These are phyloP conservation scores for Zygogramma bicolorata DNA, from an alignment of 2,888 invertebrate genomes.

Conservation along the genomic window DNA sequence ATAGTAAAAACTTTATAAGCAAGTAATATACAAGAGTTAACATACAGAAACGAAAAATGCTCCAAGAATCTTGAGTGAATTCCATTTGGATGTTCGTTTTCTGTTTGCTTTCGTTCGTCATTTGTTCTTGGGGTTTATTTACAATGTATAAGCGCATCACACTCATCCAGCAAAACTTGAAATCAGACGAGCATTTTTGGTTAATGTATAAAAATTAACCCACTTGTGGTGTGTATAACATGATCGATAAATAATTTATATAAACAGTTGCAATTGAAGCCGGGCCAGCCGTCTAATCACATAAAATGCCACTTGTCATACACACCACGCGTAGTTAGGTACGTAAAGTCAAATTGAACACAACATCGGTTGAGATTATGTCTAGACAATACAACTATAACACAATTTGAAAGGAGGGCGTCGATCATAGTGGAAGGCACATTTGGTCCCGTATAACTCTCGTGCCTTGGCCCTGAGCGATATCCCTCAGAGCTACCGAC, in stretches of 20 bases:
- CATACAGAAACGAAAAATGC: constrained; percentile 62
- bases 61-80: constrained; percentile 13
- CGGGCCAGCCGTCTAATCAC: constrained; percentile 60
- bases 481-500: constrained; percentile 60
- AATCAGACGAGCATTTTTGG: constrained; percentile 56
- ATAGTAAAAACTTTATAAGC: constrained; percentile 65
- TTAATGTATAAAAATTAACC: constrained; percentile 60
- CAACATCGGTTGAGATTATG: constrained; percentile 64
- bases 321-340: constrained; percentile 65
- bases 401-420: constrained; percentile 53
- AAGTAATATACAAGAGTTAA: constrained; percentile 62
- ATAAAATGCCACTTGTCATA: constrained; percentile 58
- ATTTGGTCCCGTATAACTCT: constrained; percentile 52
- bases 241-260: constrained; percentile 39
- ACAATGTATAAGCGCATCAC: not conserved
- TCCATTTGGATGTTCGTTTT: not conserved
- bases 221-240: constrained; percentile 64
- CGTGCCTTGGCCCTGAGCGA: constrained; percentile 47
- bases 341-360: constrained; percentile 66
- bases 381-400: constrained; percentile 58
- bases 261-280: constrained; percentile 43
- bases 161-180: not conserved
- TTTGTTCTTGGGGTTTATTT: not conserved
- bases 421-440: constrained; percentile 53
- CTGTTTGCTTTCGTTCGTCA: not conserved